Evolutionary conservation across 2,113 vertebrate genomes (phyloP), one percentile per base, ranked within the genome.

Genomic region (Caracal caracal): DNA sequence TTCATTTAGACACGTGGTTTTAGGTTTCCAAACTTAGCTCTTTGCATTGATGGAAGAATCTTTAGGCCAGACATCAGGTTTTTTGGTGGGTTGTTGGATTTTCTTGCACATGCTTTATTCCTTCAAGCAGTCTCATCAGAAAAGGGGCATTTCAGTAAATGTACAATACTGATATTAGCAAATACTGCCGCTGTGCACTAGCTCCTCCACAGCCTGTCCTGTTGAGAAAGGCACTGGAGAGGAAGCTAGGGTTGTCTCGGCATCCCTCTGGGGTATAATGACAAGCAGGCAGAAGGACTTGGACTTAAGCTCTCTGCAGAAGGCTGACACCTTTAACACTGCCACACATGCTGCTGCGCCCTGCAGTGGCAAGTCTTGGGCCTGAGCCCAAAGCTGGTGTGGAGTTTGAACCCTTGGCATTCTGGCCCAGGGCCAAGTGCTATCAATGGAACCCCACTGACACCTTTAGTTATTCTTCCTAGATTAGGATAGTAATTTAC

Each of bases 11-110:
- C 97, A 97, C 95, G 96, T 98, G 96, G 92, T 97, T 98, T 97
- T 93, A 95, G 94, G 90, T 96, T 98, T 98, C 98, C 96, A 98
- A 97, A 97, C 98, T 97, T 98, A 98, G 98, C 96, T 97, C 73
- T 97, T 97, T 97, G 97, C 97, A 97, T 96, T 94, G 95, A 97
- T 86, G 68, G 89, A 97, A 97, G 86, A 96, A 93, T 97, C 96
- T 98, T 95, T 94, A 96, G 90, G 90, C 94, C 80, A 97, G 87
- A 97, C 89, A 88, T 89, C 83, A 88, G 78, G n/a, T 22, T 94
- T 93, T 91, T 81, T 49, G 12, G 63, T 79, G 53, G 1, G 11
- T 30, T 71, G 37, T 94, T 92, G 92, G 37, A 71, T 97, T 84
- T 85, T 97, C 90, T 97, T 65, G 33, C 79, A 93, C 19, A 24